Conservation (phyloP, 2,888 invertebrate species). For the Hartigia nigra region DNA sequence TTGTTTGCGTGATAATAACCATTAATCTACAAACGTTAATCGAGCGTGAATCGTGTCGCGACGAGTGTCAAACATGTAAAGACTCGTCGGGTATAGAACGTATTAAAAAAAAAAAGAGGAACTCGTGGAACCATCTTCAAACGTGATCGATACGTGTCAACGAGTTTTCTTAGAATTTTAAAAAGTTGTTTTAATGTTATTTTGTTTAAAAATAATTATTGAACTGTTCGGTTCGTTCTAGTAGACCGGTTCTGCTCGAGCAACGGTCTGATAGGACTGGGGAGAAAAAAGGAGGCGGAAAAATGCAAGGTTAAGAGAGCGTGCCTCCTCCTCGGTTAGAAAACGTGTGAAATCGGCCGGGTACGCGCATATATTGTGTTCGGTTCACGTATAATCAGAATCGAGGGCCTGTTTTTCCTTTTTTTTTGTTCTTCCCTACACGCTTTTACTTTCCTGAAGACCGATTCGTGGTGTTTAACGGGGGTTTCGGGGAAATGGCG, state of each 20-base stretch:
- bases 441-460: neutral
- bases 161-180: neutral
- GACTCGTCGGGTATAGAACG: neutral
- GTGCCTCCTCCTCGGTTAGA: neutral
- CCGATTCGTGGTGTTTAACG: neutral
- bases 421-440: neutral
- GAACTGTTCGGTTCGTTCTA: neutral
- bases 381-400: neutral
- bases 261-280: neutral
- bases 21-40: neutral
- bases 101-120: neutral
- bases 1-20: neutral
- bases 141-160: neutral
- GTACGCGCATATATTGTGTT: neutral
- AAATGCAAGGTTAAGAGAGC: neutral
- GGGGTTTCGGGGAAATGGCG: neutral
- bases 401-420: neutral
- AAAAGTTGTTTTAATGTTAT: neutral
- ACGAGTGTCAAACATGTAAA: neutral
- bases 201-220: neutral
- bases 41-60: neutral
- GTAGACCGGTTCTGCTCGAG: neutral
- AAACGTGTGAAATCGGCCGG: neutral
- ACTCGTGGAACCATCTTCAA: neutral
- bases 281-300: neutral